These are phyloP conservation scores for Nephrocerus scutellatus DNA, from an alignment of 2,888 invertebrate genomes.

Conservation along the genomic window DNA sequence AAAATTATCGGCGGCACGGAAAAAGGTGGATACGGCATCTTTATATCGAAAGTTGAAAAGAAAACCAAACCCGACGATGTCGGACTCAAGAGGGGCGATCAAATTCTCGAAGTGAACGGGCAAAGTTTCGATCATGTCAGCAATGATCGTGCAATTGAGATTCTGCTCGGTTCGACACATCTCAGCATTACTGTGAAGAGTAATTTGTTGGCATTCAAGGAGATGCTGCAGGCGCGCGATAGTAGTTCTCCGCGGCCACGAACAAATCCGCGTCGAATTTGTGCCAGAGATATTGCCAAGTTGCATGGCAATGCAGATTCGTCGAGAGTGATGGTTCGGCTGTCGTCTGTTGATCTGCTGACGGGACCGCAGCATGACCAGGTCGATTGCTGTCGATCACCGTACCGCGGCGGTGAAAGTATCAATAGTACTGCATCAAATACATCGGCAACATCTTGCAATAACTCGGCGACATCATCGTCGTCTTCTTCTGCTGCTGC, in stretches of 20 bases:
- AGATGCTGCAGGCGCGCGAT: constrained; percentile 52
- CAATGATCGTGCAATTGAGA: constrained; percentile 85
- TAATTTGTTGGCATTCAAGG: constrained; percentile 81
- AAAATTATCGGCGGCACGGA: constrained; percentile 91
- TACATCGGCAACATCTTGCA: constrained; percentile 52
- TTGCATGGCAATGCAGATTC: constrained; percentile 51
- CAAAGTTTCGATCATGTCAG: constrained; percentile 93
- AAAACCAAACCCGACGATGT: constrained; percentile 92
- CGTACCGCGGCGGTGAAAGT: constrained; percentile 26
- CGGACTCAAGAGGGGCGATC: constrained; percentile 93
- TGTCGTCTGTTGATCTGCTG: constrained; percentile 68
- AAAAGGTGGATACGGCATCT: constrained; percentile 83
- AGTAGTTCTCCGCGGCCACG: constrained; percentile 23
- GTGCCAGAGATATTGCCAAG: constrained; percentile 58
- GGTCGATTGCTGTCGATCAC: constrained; percentile 48
- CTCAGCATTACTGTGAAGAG: constrained; percentile 94
- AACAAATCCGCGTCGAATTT: constrained; percentile 47
- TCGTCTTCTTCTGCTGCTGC: constrained; percentile 29
- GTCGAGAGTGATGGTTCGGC: constrained; percentile 46
- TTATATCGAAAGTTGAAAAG: constrained; percentile 89
- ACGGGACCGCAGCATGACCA: constrained; percentile 31
- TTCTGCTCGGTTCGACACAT: constrained; percentile 89
- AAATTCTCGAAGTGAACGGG: constrained; percentile 96
- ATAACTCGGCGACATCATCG: constrained; percentile 28
- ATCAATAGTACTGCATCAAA: constrained; percentile 35